Conservation (phyloP, 2,888 invertebrate genomes). For the Brachyptera putata region DNA sequence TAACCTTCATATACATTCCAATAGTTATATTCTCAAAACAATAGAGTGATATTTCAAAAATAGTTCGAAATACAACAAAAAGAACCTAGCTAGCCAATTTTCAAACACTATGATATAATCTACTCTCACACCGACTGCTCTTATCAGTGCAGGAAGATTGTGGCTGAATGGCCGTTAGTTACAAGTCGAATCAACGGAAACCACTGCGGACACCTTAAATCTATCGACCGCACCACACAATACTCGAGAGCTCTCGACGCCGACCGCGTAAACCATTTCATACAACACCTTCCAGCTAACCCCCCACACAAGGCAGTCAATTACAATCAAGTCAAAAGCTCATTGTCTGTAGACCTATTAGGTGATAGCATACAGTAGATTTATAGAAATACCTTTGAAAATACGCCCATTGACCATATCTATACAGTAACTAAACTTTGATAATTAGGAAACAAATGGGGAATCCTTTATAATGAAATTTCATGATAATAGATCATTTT, state of each 20-base stretch:
- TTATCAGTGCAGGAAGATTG: neutral
- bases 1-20: neutral
- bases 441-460: too few relatives aligned
- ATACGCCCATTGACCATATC: too few relatives aligned
- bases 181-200: conserved; percentile 1
- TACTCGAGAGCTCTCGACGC: neutral
- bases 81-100: neutral
- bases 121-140: neutral
- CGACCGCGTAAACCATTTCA: neutral
- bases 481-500: too few relatives aligned
- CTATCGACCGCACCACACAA: conserved; percentile 2
- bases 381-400: too few relatives aligned
- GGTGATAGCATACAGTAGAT: too few relatives aligned
- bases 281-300: neutral
- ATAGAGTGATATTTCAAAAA: neutral
- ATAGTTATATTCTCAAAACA: neutral
- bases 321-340: too few relatives aligned
- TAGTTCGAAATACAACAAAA: neutral
- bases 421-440: too few relatives aligned
- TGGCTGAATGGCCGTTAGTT: conserved; percentile 1
- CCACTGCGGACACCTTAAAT: neutral
- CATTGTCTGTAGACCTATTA: too few relatives aligned
- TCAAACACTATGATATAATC: neutral
- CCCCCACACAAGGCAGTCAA: too few relatives aligned
- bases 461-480: too few relatives aligned